A percentile compares a stretch with the other conserved stretches of the same genome.
Evolutionary conservation across 1,140 invertebrate genomes (phyloP).

Genomic region (Drosophila mayri): DNA sequence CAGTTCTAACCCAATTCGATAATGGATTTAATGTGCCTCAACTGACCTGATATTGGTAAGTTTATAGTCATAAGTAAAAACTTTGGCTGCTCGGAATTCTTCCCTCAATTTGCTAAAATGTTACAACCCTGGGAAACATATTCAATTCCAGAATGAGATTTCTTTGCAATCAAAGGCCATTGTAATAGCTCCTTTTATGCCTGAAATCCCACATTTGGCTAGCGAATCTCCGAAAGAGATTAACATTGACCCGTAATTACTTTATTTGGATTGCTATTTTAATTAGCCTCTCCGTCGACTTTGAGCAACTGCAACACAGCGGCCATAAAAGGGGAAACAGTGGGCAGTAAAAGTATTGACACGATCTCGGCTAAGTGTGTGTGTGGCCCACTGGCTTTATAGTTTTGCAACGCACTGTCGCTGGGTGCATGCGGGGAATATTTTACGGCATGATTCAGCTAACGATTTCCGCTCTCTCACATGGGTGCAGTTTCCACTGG

Average conservation of each 20-base stretch:
- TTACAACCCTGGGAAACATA: not conserved
- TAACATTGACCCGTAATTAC: constrained; percentile 51
- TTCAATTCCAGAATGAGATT: not conserved
- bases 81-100: not conserved
- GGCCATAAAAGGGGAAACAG: constrained; percentile 33
- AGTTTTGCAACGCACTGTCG: constrained; percentile 46
- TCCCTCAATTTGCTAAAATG: no score
- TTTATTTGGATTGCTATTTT: constrained; percentile 47
- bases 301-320: constrained; percentile 12
- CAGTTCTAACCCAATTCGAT: constrained; percentile 21
- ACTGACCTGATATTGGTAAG: constrained; percentile 26
- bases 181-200: constrained; percentile 21
- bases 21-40: constrained; percentile 2
- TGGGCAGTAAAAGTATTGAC: constrained; percentile 23
- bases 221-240: constrained; percentile 13
- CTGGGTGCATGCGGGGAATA: constrained; percentile 33
- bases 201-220: constrained; percentile 13
- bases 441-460: constrained; percentile 67
- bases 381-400: constrained; percentile 20
- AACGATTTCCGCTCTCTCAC: constrained; percentile 64
- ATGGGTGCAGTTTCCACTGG: constrained; percentile 59
- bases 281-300: constrained; percentile 34
- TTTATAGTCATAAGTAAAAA: not conserved
- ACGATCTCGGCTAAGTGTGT: constrained; percentile 1
- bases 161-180: constrained; percentile 1